phyloP scores from a whole-genome alignment of 2,113 vertebrate species.

The Tinamus guttatus region DNA sequence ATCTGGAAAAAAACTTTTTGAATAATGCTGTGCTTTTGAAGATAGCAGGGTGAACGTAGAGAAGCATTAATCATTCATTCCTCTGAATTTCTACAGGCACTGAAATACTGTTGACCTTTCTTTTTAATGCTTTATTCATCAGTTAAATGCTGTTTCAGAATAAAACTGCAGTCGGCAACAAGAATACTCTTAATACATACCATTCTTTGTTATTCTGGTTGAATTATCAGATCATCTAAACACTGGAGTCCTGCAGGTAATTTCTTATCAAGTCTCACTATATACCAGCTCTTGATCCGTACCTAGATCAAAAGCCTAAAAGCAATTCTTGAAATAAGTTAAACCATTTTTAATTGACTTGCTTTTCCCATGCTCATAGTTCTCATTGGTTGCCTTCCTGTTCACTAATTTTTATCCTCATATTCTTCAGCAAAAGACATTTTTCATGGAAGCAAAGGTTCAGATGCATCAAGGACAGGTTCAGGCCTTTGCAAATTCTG shows the following conservation, averaged over 20 bases:
- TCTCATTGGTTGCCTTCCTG: neutral
- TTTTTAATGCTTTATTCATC: slow-evolving; percentile 58
- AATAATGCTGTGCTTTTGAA: slow-evolving; percentile 40
- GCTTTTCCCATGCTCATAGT: neutral
- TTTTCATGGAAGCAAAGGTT: neutral
- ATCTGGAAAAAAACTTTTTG: slow-evolving; percentile 22
- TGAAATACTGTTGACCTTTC: slow-evolving; percentile 37
- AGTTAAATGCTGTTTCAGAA: slow-evolving; percentile 38
- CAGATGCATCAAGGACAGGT: neutral
- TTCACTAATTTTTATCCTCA: neutral
- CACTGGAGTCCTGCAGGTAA: neutral
- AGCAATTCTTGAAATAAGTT: neutral
- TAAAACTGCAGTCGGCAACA: slow-evolving; percentile 19
- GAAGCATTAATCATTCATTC: slow-evolving; percentile 43
- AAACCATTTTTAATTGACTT: neutral
- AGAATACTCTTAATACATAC: neutral
- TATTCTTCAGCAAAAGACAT: neutral
- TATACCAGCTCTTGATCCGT: neutral
- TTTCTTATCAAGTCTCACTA: neutral
- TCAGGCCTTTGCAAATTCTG: neutral
- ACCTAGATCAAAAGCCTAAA: neutral
- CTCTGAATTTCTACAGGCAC: slow-evolving; percentile 26
- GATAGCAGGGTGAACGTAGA: slow-evolving; percentile 13
- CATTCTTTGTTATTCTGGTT: neutral
- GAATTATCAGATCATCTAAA: slow-evolving; percentile 18